phyloP scores from a whole-genome alignment of 2,797 vertebrate species.

The Myotis findleyi region DNA sequence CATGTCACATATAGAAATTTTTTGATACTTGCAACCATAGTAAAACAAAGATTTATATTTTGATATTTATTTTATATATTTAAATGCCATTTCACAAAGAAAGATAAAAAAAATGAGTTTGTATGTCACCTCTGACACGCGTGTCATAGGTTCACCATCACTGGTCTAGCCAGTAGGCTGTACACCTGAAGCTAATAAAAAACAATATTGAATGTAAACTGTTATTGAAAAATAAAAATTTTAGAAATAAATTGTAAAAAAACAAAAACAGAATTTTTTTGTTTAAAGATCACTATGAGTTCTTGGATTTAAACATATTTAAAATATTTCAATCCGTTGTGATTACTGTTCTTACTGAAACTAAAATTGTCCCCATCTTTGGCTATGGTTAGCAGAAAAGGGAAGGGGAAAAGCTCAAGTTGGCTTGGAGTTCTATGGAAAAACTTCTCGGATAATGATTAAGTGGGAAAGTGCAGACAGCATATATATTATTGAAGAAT shows the following conservation, averaged over 20 bases:
- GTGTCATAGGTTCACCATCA: too few relatives aligned
- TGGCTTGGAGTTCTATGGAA: neutral
- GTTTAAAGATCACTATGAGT: neutral
- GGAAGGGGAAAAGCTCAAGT: neutral
- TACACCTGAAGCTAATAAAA: neutral
- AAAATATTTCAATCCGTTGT: neutral
- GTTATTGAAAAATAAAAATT: neutral
- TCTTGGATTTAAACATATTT: neutral
- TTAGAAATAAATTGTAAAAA: neutral
- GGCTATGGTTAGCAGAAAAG: neutral
- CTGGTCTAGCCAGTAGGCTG: neutral
- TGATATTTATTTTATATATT: too few relatives aligned
- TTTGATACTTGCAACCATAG: too few relatives aligned
- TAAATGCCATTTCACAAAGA: too few relatives aligned
- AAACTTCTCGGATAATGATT: constrained; percentile 19
- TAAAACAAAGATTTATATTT: too few relatives aligned
- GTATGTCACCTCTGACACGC: too few relatives aligned
- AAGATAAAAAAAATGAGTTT: too few relatives aligned
- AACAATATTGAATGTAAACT: neutral
- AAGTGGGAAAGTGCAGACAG: neutral
- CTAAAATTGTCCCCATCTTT: constrained; percentile 5
- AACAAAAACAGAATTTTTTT: neutral
- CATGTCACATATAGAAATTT: too few relatives aligned
- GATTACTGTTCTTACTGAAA: neutral
- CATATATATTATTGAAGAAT: neutral